Evolutionary conservation across 2,888 invertebrate genomes (phyloP).

Genomic region (Tortricodes alternella): DNA sequence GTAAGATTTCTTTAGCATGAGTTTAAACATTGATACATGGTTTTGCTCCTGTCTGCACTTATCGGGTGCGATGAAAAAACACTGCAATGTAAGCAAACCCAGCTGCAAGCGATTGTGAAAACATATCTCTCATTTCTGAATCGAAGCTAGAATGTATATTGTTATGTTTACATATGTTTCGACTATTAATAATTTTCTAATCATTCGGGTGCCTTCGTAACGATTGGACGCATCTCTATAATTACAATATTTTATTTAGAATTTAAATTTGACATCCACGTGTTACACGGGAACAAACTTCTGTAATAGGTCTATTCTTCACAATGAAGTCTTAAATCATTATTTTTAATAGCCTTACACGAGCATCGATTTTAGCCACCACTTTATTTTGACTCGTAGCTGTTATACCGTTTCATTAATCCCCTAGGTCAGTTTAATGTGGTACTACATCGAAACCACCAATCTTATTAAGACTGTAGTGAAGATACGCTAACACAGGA

Average conservation of each 20-base stretch:
- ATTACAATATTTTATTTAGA: neutral
- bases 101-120: neutral
- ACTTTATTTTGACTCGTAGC: neutral
- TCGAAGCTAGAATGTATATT: neutral
- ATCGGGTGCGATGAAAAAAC: conserved; percentile 1
- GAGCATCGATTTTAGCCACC: neutral
- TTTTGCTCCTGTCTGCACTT: neutral
- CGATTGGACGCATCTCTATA: too few relatives aligned
- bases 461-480: neutral
- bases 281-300: neutral
- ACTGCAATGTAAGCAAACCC: neutral
- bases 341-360: conserved; percentile 13
- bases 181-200: too few relatives aligned
- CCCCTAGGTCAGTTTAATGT: neutral
- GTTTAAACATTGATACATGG: neutral
- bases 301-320: neutral
- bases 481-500: too few relatives aligned
- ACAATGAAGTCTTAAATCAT: conserved; percentile 19
- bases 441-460: neutral
- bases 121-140: neutral
- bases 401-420: neutral
- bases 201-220: too few relatives aligned
- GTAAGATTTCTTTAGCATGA: too few relatives aligned
- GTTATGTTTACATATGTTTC: neutral
- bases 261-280: neutral